These are phyloP conservation scores for Genyomyrus donnyi DNA, from an alignment of 2,113 vertebrate genomes.

Conservation along the genomic window DNA sequence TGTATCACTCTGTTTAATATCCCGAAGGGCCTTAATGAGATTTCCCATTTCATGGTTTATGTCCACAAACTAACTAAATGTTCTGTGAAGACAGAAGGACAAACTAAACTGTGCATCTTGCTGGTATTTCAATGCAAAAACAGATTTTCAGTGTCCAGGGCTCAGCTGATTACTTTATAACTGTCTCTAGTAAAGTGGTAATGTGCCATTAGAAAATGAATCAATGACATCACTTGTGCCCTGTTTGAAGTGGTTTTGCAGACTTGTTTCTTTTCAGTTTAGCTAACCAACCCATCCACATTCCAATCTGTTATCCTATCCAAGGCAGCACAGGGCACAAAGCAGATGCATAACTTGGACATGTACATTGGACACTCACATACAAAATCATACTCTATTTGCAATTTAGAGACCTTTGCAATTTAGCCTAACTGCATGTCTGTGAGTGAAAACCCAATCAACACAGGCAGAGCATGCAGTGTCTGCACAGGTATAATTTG, in stretches of 20 bases:
- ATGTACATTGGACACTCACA: not conserved
- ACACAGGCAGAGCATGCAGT: not conserved
- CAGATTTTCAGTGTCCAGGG: not conserved
- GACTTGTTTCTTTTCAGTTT: not conserved
- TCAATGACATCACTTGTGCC: not conserved
- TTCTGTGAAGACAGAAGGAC: not conserved
- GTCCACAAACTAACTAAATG: not conserved
- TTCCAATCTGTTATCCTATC: not conserved
- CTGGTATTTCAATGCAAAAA: not conserved
- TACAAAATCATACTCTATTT: not conserved
- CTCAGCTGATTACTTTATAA: not conserved
- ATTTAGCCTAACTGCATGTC: not conserved
- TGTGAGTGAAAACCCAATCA: not conserved
- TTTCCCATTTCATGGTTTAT: not conserved
- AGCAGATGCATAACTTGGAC: not conserved
- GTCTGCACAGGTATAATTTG: not conserved
- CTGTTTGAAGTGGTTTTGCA: not conserved
- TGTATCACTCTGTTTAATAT: not conserved
- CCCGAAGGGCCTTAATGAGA: not conserved
- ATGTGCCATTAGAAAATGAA: not conserved
- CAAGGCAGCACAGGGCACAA: not conserved
- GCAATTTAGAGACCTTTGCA: not conserved
- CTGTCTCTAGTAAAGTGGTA: not conserved
- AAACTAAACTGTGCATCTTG: not conserved
- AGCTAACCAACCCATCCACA: too few species aligned